These are phyloP conservation scores for Scrobipalpa atriplicella DNA, from an alignment of 2,888 invertebrate genomes.

Conservation along the genomic window DNA sequence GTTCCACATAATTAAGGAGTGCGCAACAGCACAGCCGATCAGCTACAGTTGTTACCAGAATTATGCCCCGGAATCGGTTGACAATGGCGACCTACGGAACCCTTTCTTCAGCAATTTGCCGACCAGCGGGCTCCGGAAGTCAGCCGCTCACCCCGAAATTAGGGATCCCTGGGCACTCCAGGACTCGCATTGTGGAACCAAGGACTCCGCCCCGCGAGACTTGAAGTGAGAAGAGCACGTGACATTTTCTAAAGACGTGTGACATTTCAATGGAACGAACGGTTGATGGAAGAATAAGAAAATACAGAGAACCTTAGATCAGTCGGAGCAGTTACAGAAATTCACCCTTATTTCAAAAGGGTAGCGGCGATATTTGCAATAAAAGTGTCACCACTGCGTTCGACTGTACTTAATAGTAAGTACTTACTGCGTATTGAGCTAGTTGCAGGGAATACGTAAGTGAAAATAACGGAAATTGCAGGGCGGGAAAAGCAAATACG, in stretches of 20 bases:
- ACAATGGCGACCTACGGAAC: slow-evolving; percentile 63
- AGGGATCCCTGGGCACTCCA: slow-evolving; percentile 70
- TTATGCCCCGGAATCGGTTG: slow-evolving; percentile 79
- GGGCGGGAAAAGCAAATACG: slow-evolving; percentile 20
- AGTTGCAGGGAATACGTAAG: neutral
- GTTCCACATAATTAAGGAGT: slow-evolving; percentile 81
- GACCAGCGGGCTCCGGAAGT: slow-evolving; percentile 79
- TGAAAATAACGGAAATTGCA: slow-evolving; percentile 15
- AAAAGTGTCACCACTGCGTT: neutral
- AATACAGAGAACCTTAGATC: neutral
- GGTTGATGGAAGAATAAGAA: slow-evolving; percentile 32
- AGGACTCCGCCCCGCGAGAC: slow-evolving; percentile 74
- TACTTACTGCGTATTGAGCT: neutral
- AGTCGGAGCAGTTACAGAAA: neutral
- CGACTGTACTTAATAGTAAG: neutral
- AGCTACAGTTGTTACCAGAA: slow-evolving; percentile 77
- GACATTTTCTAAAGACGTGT: slow-evolving; percentile 55
- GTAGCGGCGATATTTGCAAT: neutral
- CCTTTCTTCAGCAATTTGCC: slow-evolving; percentile 80
- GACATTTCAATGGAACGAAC: slow-evolving; percentile 39
- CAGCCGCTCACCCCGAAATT: slow-evolving; percentile 69
- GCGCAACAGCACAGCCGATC: slow-evolving; percentile 73
- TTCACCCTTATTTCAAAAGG: neutral
- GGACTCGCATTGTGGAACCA: slow-evolving; percentile 63
- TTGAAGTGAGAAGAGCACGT: slow-evolving; percentile 67